Percentiles rank a stretch among this genome's conserved stretches.
Evolutionary conservation across 2,888 invertebrate species (phyloP).

Genomic region (Exocentrus adspersus): DNA sequence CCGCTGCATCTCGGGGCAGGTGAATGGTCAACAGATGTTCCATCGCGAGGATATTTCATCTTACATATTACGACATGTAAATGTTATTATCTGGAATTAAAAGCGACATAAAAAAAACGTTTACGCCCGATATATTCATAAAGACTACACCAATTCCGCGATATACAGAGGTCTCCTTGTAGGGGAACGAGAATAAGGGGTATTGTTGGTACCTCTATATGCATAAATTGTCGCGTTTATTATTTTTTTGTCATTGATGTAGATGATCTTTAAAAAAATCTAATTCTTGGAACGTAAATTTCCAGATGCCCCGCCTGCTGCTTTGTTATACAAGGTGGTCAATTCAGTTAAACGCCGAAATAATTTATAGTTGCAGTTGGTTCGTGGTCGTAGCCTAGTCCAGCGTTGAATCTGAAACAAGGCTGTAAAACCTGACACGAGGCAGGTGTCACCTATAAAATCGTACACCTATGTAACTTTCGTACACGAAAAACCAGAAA

Average conservation of each 20-base stretch:
- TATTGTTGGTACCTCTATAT: neutral
- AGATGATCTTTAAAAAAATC: neutral
- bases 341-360: slow-evolving; percentile 12
- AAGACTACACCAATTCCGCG: slow-evolving; percentile 9
- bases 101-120: slow-evolving; percentile 13
- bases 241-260: neutral
- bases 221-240: neutral
- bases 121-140: slow-evolving; percentile 19
- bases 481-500: slow-evolving; percentile 51
- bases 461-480: slow-evolving; percentile 42
- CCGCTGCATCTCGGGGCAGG: too few relatives aligned
- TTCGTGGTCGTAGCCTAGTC: slow-evolving; percentile 34
- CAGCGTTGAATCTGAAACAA: slow-evolving; percentile 52
- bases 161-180: neutral
- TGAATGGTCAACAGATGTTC: slow-evolving; percentile 25
- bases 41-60: slow-evolving; percentile 18
- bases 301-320: too few relatives aligned
- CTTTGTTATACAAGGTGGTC: slow-evolving; percentile 19
- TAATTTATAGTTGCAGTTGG: slow-evolving; percentile 42
- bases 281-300: neutral
- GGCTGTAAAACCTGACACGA: slow-evolving; percentile 51
- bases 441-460: slow-evolving; percentile 56
- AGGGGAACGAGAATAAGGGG: neutral
- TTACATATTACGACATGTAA: slow-evolving; percentile 15
- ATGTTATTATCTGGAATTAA: slow-evolving; percentile 19